Evolutionary conservation across 2,113 vertebrate genomes (phyloP).

Genomic region (Rhynchomys soricoides): DNA sequence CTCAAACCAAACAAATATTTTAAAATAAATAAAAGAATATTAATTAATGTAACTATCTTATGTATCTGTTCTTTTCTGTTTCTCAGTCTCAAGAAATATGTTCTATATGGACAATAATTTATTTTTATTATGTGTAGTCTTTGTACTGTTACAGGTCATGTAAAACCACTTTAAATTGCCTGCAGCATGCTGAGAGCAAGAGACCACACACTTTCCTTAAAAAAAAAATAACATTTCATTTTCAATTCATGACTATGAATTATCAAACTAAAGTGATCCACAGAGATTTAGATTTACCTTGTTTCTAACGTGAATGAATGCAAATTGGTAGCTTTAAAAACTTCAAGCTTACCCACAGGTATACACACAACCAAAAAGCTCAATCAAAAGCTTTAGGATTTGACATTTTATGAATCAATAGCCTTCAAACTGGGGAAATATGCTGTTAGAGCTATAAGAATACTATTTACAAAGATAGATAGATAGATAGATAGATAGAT

Average conservation of each 20-base stretch:
- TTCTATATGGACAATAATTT: neutral
- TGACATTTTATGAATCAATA: neutral
- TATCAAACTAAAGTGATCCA: constrained; percentile 31
- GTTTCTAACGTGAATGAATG: neutral
- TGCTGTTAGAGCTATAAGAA: neutral
- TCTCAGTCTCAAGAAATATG: neutral
- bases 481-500: neutral
- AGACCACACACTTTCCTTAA: neutral
- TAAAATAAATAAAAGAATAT: neutral
- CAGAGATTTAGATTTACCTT: neutral
- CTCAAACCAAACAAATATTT: neutral
- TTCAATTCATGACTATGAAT: neutral
- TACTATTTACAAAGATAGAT: neutral
- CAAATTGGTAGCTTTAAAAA: constrained; percentile 25
- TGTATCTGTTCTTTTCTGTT: neutral
- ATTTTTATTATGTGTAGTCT: neutral
- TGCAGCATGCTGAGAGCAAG: neutral
- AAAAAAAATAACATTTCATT: constrained; percentile 15
- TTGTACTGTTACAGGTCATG: neutral
- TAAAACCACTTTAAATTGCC: neutral
- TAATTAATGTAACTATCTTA: neutral
- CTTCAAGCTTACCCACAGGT: neutral
- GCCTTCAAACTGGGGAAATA: neutral
- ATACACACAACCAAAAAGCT: neutral
- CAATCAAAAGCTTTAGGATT: neutral